Percentiles rank a stretch among this genome's conserved stretches.
phyloP scores from a whole-genome alignment of 2,113 vertebrate species.

The Pomatorhinus ruficollis region DNA sequence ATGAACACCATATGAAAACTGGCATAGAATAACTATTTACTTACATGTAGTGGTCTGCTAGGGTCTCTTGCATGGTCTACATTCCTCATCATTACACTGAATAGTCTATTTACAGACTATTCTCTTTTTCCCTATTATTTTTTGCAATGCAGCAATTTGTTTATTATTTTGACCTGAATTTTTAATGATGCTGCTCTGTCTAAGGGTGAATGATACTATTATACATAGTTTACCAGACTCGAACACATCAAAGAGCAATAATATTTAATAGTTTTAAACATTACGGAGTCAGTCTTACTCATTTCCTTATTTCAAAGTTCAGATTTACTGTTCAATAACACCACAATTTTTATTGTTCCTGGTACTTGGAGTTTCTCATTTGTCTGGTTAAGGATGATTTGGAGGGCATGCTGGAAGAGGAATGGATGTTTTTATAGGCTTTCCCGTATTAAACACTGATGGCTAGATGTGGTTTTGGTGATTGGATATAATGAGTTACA shows the following conservation, averaged over 20 bases:
- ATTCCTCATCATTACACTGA: neutral
- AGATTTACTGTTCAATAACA: neutral
- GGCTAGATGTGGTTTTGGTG: neutral
- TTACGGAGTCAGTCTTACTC: neutral
- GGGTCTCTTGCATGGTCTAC: neutral
- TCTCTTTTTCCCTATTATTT: neutral
- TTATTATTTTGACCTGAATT: neutral
- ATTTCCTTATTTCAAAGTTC: slow-evolving; percentile 36
- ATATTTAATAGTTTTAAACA: neutral
- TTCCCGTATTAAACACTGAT: neutral
- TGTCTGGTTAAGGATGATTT: neutral
- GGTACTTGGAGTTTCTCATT: neutral
- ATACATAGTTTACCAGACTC: neutral
- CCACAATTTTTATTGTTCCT: neutral
- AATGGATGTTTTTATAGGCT: neutral
- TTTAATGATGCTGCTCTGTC: neutral
- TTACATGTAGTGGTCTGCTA: neutral
- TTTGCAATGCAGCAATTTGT: neutral
- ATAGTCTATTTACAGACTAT: neutral
- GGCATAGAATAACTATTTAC: slow-evolving; percentile 44
- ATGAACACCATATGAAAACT: slow-evolving; percentile 45
- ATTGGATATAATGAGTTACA: neutral
- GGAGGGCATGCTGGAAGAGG: neutral
- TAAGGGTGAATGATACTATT: neutral
- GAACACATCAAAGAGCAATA: neutral